Evolutionary conservation across 1,140 invertebrate genomes (phyloP).

Genomic region (Panagrolaimus sp.): DNA sequence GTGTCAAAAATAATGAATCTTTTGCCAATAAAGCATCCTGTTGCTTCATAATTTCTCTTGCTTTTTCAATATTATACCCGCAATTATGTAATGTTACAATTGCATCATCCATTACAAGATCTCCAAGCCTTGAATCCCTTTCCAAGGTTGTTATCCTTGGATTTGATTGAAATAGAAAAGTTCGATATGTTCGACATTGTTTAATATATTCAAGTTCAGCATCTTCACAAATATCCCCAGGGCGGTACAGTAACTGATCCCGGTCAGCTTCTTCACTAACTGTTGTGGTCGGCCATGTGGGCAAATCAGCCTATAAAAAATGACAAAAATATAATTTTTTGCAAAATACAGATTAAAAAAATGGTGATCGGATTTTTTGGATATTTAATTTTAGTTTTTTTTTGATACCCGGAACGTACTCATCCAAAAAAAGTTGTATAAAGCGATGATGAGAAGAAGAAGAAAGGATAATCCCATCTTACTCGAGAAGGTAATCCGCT

Average conservation of each 20-base stretch:
- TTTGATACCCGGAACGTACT: too few species aligned
- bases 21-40: constrained; percentile 31
- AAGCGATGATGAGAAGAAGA: too few species aligned
- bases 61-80: constrained; percentile 1
- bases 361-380: too few species aligned
- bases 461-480: too few species aligned
- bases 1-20: constrained; percentile 45
- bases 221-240: constrained; percentile 40
- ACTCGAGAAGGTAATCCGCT: too few species aligned
- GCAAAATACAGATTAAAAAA: too few species aligned
- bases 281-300: constrained; percentile 23
- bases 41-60: constrained; percentile 27
- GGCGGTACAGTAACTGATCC: constrained; percentile 51
- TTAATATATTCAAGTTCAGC: constrained; percentile 47
- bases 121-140: constrained; percentile 30
- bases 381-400: too few species aligned
- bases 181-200: constrained; percentile 42
- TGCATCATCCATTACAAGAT: constrained; percentile 44
- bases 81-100: constrained; percentile 34
- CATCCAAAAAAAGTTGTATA: too few species aligned
- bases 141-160: constrained; percentile 42
- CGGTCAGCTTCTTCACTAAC: constrained; percentile 51
- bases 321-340: too few species aligned
- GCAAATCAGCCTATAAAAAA: constrained; percentile 42
- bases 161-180: constrained; percentile 32